Evolutionary conservation across 2,797 vertebrate genomes (phyloP).

Genomic region (Alcedo atthis): DNA sequence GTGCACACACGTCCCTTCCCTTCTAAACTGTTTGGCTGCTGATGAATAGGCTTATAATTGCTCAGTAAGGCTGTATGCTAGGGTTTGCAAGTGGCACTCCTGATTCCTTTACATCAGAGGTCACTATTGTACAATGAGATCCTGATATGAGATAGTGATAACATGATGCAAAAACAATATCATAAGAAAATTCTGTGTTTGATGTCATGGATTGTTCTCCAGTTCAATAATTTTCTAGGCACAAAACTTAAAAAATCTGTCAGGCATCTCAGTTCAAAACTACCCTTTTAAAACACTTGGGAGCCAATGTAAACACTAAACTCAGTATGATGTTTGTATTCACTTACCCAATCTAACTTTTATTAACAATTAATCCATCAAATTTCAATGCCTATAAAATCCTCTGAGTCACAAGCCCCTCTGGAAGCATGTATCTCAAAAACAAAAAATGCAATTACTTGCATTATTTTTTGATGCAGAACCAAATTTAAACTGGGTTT

Average conservation of each 20-base stretch:
- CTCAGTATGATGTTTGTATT: constrained; percentile 75
- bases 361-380: constrained; percentile 80
- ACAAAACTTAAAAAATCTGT: constrained; percentile 57
- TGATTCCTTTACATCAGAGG: constrained; percentile 69
- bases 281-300: constrained; percentile 74
- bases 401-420: constrained; percentile 64
- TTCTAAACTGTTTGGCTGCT: constrained; percentile 41
- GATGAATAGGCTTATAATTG: constrained; percentile 66
- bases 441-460: constrained; percentile 71
- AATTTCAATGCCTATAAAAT: constrained; percentile 76
- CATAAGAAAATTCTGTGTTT: constrained; percentile 7
- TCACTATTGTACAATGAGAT: constrained; percentile 71
- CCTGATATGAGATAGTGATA: constrained; percentile 57
- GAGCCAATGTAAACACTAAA: constrained; percentile 68
- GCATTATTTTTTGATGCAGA: constrained; percentile 55
- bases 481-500: constrained; percentile 47
- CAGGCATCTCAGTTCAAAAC: constrained; percentile 67
- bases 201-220: constrained; percentile 1
- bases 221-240: constrained; percentile 49
- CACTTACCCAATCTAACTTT: constrained; percentile 78
- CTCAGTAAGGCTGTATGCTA: constrained; percentile 30
- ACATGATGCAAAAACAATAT: not conserved
- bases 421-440: constrained; percentile 56
- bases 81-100: constrained; percentile 62
- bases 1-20: not conserved